These are phyloP conservation scores for Fopius arisanus DNA, from an alignment of 1,140 invertebrate genomes.

Conservation along the genomic window DNA sequence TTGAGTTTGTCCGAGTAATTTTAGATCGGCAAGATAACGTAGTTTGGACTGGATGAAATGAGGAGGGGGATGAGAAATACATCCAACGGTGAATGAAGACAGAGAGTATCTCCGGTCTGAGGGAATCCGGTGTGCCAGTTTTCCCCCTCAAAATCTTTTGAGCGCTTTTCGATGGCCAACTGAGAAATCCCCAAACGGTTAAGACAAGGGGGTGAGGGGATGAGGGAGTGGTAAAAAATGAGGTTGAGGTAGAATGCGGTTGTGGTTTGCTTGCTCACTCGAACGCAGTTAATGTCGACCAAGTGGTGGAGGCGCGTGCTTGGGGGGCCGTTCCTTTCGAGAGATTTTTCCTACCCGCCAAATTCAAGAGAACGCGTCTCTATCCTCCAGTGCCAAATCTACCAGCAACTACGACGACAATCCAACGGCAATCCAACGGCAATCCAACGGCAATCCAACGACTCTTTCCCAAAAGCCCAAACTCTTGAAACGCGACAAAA, in stretches of 20 bases:
- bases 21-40: conserved; percentile 34
- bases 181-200: not conserved
- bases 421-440: no score
- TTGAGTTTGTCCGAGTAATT: conserved; percentile 31
- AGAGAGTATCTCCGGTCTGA: not conserved
- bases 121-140: not conserved
- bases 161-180: not conserved
- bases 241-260: conserved; percentile 15
- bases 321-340: not conserved
- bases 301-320: conserved; percentile 21
- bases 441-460: no score
- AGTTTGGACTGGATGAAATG: conserved; percentile 10
- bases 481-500: no score
- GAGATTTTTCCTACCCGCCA: conserved; percentile 2
- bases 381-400: conserved; percentile 16
- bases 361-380: conserved; percentile 25
- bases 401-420: no score
- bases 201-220: conserved; percentile 1
- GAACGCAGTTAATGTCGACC: conserved; percentile 30
- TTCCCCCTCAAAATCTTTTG: not conserved
- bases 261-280: conserved; percentile 19
- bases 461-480: no score
- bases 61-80: conserved; percentile 7
- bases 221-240: conserved; percentile 9
- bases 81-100: conserved; percentile 13